Evolutionary conservation across 2,113 vertebrate species (phyloP).

Genomic region (Beaufortia kweichowensis): DNA sequence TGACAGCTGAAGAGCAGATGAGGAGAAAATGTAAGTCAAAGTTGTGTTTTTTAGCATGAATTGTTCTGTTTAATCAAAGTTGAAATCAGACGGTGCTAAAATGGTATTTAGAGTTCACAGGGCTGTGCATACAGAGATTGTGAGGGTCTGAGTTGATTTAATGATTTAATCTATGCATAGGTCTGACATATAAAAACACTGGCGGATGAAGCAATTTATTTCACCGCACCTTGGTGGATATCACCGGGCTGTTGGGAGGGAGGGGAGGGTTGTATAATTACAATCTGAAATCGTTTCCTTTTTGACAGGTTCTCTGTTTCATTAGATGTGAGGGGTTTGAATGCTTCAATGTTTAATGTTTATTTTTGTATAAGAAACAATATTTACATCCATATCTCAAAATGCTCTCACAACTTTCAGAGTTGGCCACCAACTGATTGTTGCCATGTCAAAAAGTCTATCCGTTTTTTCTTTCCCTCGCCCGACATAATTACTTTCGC

Average conservation of each 20-base stretch:
- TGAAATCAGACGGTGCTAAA: neutral
- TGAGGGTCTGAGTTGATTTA: neutral
- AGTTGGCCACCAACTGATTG: neutral
- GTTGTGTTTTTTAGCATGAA: neutral
- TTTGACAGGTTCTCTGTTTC: neutral
- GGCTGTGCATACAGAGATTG: neutral
- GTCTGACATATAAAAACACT: neutral
- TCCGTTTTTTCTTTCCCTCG: neutral
- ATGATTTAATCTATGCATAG: neutral
- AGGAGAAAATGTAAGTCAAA: neutral
- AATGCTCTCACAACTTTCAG: slow-evolving; percentile 11
- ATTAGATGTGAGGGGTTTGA: neutral
- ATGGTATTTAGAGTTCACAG: neutral
- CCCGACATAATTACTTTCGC: neutral
- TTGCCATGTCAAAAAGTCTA: neutral
- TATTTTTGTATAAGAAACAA: neutral
- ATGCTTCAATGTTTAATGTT: neutral
- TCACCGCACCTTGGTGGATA: neutral
- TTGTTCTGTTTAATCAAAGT: neutral
- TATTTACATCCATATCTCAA: slow-evolving; percentile 11
- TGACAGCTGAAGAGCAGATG: neutral
- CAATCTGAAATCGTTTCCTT: neutral
- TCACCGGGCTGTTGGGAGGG: neutral
- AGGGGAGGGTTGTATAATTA: neutral
- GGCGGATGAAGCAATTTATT: neutral